Evolutionary conservation across 1,140 invertebrate genomes (phyloP), one percentile per base, ranked within the genome.

Genomic region (Acromyrmex echinatior): DNA sequence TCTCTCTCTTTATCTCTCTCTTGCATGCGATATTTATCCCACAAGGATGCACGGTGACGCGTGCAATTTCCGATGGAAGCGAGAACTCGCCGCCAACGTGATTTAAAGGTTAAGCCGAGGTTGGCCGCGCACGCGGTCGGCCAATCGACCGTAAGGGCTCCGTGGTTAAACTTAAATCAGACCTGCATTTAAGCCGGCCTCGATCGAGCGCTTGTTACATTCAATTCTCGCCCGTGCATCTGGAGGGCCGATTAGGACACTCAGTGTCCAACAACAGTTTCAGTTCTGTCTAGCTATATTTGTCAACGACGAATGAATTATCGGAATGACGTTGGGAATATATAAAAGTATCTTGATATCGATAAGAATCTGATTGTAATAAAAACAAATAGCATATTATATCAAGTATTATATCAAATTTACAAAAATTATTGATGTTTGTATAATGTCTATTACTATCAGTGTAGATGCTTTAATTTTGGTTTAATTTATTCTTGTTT

Each of bases 91-190:
- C 80, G 80, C 80, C 70, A 76, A 84, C 70, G 80, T 84, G 80
- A 84, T 84, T 84, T 84, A 84, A 84, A 84, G 68, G 80, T 84
- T 76, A 84, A 84, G 70, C 80, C 80, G 80, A 84, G 80, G 70
- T 84, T 84, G 80, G 56, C 56, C 39, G 80, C 68, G 80, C 80
- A n/a, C 80, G 70, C 70, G 68, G 53, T 84, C 80, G 56, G 68
- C 56, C 68, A 84, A 84, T 84, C 70, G 70, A 84, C 80, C 70
- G 80, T 76, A 76, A 84, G 80, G 70, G 80, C 80, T 84, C 28
- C 25, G 56, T 84, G 80, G 80, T 84, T 84, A 84, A 84, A 84
- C 80, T 84, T 84, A 84, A 74, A 84, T 84, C 70, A 62, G 56
- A 84, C 56, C 56, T 74, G 70, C 25, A 76, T 84, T 84, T 82